Evolutionary conservation across 2,797 vertebrate species (phyloP), one percentile per base, ranked within the genome.

Genomic region (Eidolon dupreanum): DNA sequence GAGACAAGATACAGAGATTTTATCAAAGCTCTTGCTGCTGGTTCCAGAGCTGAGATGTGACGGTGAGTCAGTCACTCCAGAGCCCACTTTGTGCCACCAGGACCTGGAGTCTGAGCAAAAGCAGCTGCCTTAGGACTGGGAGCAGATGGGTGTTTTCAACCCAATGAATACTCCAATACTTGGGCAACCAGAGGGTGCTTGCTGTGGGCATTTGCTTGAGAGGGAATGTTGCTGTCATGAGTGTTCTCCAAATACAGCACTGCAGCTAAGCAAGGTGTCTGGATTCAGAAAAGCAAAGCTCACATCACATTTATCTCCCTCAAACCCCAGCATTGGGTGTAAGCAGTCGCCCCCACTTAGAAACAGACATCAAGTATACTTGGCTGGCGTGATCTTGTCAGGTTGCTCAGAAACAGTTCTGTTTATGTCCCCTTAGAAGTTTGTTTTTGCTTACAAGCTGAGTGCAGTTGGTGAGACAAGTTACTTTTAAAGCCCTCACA

Each of bases 341-440:
- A 82, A 97, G 93, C 71, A 59, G 83, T 95, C 93, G 96, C 89
- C 90, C 83, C 96, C 70, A 70, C 88, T 71, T 96, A 79, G 73
- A 86, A 96, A 92, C 88, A 53, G 71, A 77, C 78, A 83, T 96
- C 93, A 95, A 91, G 83, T 17, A 31, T 75, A 16, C 0, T 38
- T 95, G 75, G 68, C 95, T 92, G 86, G 66, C 70, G 36, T 88
- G 94, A 53, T 93, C 94, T 96, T 93, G 88, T 95, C 92, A 83
- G 36, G 95, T 90, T 97, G 96, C 95, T 95, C 94, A 92, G 92
- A 89, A 97, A 81, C 86, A 85, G 41, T 94, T 97, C 93, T 96
- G 81, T 94, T 93, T 95, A 96, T 97, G 71, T 93, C 89, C 92
- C 68, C 66, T 93, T 41, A 43, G 57, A 33, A 36, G 38, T 51